phyloP scores from a whole-genome alignment of 2,797 vertebrate genomes.

The Tinamus major region DNA sequence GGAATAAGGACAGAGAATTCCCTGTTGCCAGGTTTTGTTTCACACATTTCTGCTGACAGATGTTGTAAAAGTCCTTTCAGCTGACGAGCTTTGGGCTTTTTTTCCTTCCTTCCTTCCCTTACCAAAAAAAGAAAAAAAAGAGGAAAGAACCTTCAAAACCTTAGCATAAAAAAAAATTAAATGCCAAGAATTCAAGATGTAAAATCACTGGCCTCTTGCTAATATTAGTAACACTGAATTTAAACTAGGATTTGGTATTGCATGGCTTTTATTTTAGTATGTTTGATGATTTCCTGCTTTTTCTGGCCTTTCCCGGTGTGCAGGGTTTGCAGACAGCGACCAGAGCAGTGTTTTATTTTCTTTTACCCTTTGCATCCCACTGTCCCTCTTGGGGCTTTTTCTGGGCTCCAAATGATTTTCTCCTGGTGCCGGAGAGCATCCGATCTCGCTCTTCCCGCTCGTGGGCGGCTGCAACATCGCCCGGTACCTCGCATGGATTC shows the following conservation, averaged over 20 bases:
- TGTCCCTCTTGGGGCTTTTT: neutral
- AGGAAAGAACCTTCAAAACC: neutral
- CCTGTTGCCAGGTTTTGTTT: neutral
- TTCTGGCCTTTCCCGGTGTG: neutral
- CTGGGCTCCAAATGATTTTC: accelerated
- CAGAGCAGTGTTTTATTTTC: neutral
- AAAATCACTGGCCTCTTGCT: neutral
- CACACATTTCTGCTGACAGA: neutral
- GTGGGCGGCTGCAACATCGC: neutral
- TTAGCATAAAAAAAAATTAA: neutral
- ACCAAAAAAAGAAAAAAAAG: neutral
- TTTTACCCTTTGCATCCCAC: neutral
- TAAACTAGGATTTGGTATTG: neutral
- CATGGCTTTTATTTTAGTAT: accelerated
- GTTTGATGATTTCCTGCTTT: neutral
- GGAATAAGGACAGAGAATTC: neutral
- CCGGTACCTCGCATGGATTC: accelerated
- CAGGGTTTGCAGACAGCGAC: neutral
- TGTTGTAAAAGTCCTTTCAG: slow-evolving; percentile 20
- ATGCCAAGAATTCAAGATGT: accelerated
- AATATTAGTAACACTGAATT: accelerated
- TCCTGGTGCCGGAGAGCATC: neutral
- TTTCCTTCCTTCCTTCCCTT: neutral
- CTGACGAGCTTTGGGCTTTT: neutral
- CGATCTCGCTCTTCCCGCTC: neutral